A percentile compares a stretch with the other conserved stretches of the same genome.
These are phyloP conservation scores for Rhagonycha lutea DNA, from an alignment of 2,888 invertebrate genomes.

Conservation along the genomic window DNA sequence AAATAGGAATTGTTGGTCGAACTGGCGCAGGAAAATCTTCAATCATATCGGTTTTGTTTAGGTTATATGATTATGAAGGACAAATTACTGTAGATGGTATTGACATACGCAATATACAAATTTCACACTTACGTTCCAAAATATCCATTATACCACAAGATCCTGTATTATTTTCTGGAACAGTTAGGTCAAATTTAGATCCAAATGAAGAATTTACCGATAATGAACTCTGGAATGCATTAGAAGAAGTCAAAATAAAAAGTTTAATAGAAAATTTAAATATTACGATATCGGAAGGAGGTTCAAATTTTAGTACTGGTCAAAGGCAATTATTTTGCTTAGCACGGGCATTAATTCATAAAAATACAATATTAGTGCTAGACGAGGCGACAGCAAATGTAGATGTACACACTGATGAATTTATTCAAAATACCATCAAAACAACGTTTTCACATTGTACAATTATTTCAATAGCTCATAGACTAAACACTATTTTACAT, in stretches of 20 bases:
- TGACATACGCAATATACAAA: conserved; percentile 69
- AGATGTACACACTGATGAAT: conserved; percentile 71
- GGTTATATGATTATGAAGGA: conserved; percentile 78
- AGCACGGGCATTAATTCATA: conserved; percentile 61
- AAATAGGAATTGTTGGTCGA: conserved; percentile 78
- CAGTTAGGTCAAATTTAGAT: conserved; percentile 85
- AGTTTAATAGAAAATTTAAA: conserved; percentile 65
- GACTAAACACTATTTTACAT: conserved; percentile 81
- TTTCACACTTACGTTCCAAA: conserved; percentile 74
- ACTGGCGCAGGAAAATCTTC: conserved; percentile 85
- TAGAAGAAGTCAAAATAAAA: conserved; percentile 80
- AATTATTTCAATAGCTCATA: conserved; percentile 78
- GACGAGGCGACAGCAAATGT: conserved; percentile 80
- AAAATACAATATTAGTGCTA: conserved; percentile 34
- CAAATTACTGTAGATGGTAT: conserved; percentile 78
- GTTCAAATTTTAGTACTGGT: conserved; percentile 35
- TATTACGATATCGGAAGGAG: conserved; percentile 68
- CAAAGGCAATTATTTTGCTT: conserved; percentile 70
- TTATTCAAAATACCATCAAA: conserved; percentile 74
- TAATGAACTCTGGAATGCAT: conserved; percentile 76
- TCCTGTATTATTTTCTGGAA: conserved; percentile 83
- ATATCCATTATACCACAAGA: conserved; percentile 86
- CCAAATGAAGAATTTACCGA: conserved; percentile 81
- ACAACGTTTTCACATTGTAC: conserved; percentile 72
- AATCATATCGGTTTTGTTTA: conserved; percentile 75